A percentile compares a stretch with the other conserved stretches of the same genome.
Evolutionary conservation across 2,888 invertebrate species (phyloP).

Genomic region (Panorpa germanica): DNA sequence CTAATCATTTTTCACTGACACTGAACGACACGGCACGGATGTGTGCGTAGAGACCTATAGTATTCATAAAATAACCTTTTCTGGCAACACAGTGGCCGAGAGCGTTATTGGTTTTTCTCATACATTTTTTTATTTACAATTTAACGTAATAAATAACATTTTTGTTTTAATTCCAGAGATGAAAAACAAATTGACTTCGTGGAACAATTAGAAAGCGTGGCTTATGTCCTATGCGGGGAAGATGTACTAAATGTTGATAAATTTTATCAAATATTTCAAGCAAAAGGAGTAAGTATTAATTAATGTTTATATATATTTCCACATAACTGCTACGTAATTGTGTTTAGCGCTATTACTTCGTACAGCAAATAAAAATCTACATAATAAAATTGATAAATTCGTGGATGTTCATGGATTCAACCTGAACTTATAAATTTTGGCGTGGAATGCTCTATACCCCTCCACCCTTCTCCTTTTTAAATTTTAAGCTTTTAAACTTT

Average conservation of each 20-base stretch:
- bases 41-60: too few species aligned
- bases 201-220: slow-evolving; percentile 71
- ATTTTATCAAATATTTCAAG: slow-evolving; percentile 59
- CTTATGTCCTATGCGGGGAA: slow-evolving; percentile 67
- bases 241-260: slow-evolving; percentile 48
- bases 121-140: not conserved
- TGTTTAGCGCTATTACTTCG: too few species aligned
- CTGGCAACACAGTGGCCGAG: not conserved
- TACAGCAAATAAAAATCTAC: too few species aligned
- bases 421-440: too few species aligned
- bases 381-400: too few species aligned
- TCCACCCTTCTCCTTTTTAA: too few species aligned
- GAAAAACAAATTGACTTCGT: slow-evolving; percentile 72
- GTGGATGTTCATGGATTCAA: too few species aligned
- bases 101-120: not conserved
- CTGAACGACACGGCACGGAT: too few species aligned
- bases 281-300: slow-evolving; percentile 51
- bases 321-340: too few species aligned
- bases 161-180: slow-evolving; percentile 33
- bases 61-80: not conserved
- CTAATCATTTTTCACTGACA: too few species aligned
- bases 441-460: too few species aligned
- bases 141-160: slow-evolving; percentile 5
- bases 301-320: slow-evolving; percentile 5
- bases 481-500: too few species aligned